Conservation (phyloP, 2,113 vertebrate genomes). For the Speoplatyrhinus poulsoni region DNA sequence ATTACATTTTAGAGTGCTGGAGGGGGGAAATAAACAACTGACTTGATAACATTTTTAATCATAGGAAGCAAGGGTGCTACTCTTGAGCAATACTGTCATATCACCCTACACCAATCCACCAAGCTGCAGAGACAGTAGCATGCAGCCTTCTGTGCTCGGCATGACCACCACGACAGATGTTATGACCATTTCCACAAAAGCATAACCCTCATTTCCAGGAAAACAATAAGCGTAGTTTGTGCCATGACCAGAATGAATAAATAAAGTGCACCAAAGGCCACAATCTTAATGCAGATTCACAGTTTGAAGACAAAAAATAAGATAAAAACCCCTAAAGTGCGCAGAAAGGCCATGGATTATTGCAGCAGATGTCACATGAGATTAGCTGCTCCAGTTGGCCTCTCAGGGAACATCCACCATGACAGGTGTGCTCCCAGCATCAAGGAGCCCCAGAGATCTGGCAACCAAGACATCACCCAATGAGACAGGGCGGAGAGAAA, state of each 20-base stretch:
- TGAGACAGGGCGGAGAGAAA: constrained; percentile 40
- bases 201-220: too few species aligned
- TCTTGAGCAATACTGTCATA: too few species aligned
- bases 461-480: constrained; percentile 50
- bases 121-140: too few species aligned
- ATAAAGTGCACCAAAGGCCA: constrained; percentile 1
- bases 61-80: too few species aligned
- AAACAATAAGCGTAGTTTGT: not conserved
- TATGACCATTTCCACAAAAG: too few species aligned
- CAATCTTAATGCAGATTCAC: constrained; percentile 31
- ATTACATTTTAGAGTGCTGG: not conserved
- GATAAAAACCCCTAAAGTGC: constrained; percentile 55
- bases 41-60: too few species aligned
- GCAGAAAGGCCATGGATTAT: constrained; percentile 70
- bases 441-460: constrained; percentile 54
- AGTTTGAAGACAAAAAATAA: constrained; percentile 49
- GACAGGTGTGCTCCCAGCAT: constrained; percentile 73
- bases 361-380: constrained; percentile 68
- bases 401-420: constrained; percentile 68
- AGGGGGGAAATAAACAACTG: not conserved
- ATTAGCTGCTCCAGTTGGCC: constrained; percentile 74
- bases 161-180: too few species aligned
- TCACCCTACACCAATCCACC: too few species aligned
- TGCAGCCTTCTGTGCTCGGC: too few species aligned
- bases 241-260: not conserved